Conservation (phyloP, 2,888 invertebrate species). For the Homarus gammarus region DNA sequence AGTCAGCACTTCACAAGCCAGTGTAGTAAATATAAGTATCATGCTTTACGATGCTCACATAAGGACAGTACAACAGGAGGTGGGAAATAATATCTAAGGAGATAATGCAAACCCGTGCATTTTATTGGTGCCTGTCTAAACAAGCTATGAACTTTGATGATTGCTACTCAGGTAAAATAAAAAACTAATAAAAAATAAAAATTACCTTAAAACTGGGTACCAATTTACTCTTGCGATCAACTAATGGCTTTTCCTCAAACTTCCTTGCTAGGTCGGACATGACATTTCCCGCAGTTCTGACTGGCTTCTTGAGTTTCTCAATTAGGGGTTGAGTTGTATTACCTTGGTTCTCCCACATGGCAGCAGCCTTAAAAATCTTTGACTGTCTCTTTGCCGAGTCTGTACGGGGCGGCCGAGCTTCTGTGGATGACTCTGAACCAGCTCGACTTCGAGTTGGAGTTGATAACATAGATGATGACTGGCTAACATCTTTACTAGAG, state of each 20-base stretch:
- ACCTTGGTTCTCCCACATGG: constrained; percentile 74
- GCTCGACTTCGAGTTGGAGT: constrained; percentile 74
- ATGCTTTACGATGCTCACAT: not conserved
- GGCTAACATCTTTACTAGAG: constrained; percentile 66
- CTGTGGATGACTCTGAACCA: constrained; percentile 75
- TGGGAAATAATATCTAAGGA: not conserved
- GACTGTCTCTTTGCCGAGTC: constrained; percentile 69
- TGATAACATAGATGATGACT: constrained; percentile 65
- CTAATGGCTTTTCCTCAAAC: constrained; percentile 74
- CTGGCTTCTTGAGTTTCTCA: constrained; percentile 51
- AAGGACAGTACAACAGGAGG: not conserved
- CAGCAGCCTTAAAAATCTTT: constrained; percentile 75
- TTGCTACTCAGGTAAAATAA: not conserved
- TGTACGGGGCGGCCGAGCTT: constrained; percentile 58
- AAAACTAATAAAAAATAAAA: constrained; percentile 5
- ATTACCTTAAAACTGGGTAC: constrained; percentile 73
- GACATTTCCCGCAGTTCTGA: constrained; percentile 58
- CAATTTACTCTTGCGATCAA: constrained; percentile 71
- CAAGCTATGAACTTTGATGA: not conserved
- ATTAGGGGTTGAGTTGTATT: constrained; percentile 40
- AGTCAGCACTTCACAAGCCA: not conserved
- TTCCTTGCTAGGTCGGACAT: constrained; percentile 75
- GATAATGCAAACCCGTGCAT: too few species aligned
- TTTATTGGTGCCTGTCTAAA: too few species aligned
- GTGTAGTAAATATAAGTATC: not conserved